These are phyloP conservation scores for Cyprichromis sp. DNA, from an alignment of 2,113 vertebrate species.

Conservation along the genomic window DNA sequence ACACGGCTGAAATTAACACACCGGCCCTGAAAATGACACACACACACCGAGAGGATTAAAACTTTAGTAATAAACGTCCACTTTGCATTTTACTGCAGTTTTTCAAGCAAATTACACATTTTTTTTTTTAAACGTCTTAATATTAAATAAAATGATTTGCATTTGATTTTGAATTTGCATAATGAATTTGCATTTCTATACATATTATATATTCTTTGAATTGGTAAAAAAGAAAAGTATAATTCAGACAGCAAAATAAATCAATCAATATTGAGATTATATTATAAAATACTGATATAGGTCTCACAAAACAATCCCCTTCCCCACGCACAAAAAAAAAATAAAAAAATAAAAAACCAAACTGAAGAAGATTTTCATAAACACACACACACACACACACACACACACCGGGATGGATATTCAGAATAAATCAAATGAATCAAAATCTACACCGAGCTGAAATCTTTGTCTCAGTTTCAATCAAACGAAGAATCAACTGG, in stretches of 20 bases:
- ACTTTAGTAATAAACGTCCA: background rate
- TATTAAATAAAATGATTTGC: background rate
- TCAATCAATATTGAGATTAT: background rate
- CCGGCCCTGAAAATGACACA: conserved; percentile 77
- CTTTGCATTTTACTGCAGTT: background rate
- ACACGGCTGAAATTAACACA: conserved; percentile 90
- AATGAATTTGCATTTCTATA: background rate
- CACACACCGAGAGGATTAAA: background rate
- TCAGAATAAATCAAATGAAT: background rate
- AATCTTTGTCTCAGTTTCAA: background rate
- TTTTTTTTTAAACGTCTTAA: fast-evolving
- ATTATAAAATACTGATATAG: background rate
- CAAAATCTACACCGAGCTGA: background rate
- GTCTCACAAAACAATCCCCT: background rate
- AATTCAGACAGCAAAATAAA: fast-evolving
- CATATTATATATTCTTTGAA: background rate
- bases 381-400: background rate
- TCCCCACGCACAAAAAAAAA: background rate
- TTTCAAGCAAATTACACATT: fast-evolving
- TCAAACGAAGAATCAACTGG: fast-evolving
- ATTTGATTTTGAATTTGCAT: background rate
- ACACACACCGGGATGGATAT: background rate
- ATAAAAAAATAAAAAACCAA: no score
- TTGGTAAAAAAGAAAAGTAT: background rate
- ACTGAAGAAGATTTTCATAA: background rate